These are phyloP conservation scores for Lepidocyrtoides sp. DNA, from an alignment of 2,888 invertebrate genomes.

Conservation along the genomic window DNA sequence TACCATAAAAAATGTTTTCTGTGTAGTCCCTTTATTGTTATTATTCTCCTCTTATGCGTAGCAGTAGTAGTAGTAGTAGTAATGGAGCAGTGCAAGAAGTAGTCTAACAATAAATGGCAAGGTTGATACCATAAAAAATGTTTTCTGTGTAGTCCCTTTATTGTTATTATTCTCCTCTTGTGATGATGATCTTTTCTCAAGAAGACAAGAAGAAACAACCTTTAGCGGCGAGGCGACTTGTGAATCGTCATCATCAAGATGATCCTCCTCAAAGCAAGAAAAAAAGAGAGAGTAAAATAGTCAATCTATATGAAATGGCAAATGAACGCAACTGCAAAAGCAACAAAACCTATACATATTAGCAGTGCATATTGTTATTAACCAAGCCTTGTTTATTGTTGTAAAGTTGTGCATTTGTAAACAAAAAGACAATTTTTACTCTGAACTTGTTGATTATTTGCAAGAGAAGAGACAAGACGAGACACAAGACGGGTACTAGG, in stretches of 20 bases:
- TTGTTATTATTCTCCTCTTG: slow-evolving; percentile 54
- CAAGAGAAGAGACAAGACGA: slow-evolving; percentile 17
- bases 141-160: slow-evolving; percentile 12
- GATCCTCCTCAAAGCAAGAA: slow-evolving; percentile 62
- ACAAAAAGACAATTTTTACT: slow-evolving; percentile 48
- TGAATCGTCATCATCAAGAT: slow-evolving; percentile 51
- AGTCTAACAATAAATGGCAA: slow-evolving; percentile 27
- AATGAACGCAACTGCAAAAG: neutral
- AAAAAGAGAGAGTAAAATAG: slow-evolving; percentile 76
- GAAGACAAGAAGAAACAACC: slow-evolving; percentile 57
- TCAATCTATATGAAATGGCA: slow-evolving; percentile 45
- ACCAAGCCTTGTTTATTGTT: slow-evolving; percentile 36
- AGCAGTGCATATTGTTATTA: slow-evolving; percentile 29
- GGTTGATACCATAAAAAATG: slow-evolving; percentile 31
- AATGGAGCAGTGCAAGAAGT: neutral
- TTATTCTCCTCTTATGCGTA: slow-evolving; percentile 54
- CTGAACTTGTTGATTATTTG: slow-evolving; percentile 14
- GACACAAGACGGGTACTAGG: slow-evolving; percentile 29
- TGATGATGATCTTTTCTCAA: slow-evolving; percentile 36
- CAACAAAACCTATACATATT: neutral
- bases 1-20: slow-evolving; percentile 39
- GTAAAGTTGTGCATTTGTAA: slow-evolving; percentile 37
- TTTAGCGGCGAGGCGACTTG: slow-evolving; percentile 42
- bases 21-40: neutral
- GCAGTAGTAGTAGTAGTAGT: too few relatives aligned